These are phyloP conservation scores for Drosophila aldrichi DNA, from an alignment of 2,888 invertebrate species.

Conservation along the genomic window DNA sequence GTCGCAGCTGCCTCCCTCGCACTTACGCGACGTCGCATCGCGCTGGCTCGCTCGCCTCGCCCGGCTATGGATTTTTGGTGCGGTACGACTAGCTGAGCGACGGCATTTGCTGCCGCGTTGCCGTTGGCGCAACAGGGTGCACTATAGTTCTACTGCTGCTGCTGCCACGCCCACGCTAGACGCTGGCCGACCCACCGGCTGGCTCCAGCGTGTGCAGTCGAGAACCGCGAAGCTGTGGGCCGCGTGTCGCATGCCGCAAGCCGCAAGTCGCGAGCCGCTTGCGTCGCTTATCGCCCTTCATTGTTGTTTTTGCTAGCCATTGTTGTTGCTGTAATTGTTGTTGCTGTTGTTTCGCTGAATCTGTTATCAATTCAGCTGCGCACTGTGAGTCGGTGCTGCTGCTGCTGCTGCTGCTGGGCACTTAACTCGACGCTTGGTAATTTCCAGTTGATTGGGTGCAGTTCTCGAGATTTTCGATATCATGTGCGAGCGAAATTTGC, in stretches of 20 bases:
- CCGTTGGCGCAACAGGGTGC: slow-evolving; percentile 68
- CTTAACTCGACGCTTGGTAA: slow-evolving; percentile 71
- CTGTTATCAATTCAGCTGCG: slow-evolving; percentile 70
- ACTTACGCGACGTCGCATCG: slow-evolving; percentile 14
- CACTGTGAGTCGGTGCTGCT: slow-evolving; percentile 36
- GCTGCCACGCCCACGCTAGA: slow-evolving; percentile 64
- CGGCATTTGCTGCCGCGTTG: slow-evolving; percentile 6
- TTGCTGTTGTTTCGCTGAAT: slow-evolving; percentile 39
- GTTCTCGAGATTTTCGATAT: slow-evolving; percentile 73
- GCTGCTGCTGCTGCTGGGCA: slow-evolving; percentile 37
- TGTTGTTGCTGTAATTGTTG: slow-evolving; percentile 13
- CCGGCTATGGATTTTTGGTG: slow-evolving; percentile 35
- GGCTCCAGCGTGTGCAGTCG: too few species aligned
- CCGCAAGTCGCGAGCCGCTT: slow-evolving; percentile 48
- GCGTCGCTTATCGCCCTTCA: slow-evolving; percentile 65
- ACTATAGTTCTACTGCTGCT: slow-evolving; percentile 54
- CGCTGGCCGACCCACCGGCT: neutral
- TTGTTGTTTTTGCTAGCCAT: slow-evolving; percentile 14
- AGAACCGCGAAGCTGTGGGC: too few species aligned
- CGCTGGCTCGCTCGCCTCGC: slow-evolving; percentile 27
- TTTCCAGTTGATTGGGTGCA: slow-evolving; percentile 82
- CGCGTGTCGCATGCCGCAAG: slow-evolving; percentile 33
- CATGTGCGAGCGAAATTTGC: slow-evolving; percentile 61
- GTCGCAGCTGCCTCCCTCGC: slow-evolving; percentile 35
- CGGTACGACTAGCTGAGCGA: slow-evolving; percentile 46